Evolutionary conservation across 2,888 invertebrate species (phyloP).

Genomic region (Cephus pulcher): DNA sequence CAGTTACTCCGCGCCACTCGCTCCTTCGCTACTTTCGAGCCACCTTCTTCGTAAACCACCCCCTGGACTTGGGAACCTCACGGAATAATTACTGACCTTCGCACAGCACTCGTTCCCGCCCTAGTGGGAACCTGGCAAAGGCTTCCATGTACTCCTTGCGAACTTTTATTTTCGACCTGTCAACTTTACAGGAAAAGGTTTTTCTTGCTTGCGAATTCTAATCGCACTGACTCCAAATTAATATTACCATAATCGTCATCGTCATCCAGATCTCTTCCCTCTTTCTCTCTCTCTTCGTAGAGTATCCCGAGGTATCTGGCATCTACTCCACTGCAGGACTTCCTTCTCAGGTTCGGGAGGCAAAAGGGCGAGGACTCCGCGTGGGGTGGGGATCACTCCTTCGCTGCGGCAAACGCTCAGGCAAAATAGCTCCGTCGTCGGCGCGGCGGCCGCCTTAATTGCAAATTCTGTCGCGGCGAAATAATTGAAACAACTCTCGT

Average conservation of each 20-base stretch:
- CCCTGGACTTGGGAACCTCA: slow-evolving; percentile 12
- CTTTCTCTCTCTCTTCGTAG: slow-evolving; percentile 26
- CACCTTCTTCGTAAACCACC: slow-evolving; percentile 12
- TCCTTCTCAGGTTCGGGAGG: no score
- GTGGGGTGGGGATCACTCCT: no score
- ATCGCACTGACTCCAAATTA: no score
- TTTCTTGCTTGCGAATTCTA: no score
- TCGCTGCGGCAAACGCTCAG: no score
- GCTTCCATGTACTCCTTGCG: no score
- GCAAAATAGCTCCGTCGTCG: no score
- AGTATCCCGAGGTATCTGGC: background rate
- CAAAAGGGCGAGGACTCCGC: no score
- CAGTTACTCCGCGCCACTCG: slow-evolving; percentile 58
- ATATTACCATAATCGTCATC: no score
- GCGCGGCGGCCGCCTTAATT: slow-evolving; percentile 55
- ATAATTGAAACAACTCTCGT: slow-evolving; percentile 67
- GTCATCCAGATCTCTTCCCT: background rate
- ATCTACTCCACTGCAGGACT: no score
- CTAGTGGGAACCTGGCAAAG: background rate
- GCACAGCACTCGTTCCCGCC: background rate
- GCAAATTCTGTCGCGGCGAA: slow-evolving; percentile 62
- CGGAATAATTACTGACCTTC: slow-evolving; percentile 45
- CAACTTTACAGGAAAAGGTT: no score
- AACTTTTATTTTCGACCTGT: no score
- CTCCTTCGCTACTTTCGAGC: slow-evolving; percentile 40